These are phyloP conservation scores for Copidosoma aretas DNA, from an alignment of 2,888 invertebrate genomes.

Conservation along the genomic window DNA sequence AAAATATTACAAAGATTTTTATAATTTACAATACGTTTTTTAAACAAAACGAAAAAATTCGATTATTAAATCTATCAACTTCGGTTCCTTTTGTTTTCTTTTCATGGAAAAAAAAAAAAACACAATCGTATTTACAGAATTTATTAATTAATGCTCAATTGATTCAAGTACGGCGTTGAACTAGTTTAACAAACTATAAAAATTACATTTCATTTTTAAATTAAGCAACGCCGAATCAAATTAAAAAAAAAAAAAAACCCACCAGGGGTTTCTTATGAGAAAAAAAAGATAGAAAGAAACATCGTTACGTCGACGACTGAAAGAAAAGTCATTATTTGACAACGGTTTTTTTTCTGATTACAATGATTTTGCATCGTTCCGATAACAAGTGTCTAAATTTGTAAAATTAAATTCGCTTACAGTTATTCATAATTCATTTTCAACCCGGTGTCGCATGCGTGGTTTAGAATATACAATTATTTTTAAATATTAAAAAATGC, in stretches of 20 bases:
- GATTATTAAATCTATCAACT: not conserved
- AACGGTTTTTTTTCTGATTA: slow-evolving; percentile 19
- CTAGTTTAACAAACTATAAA: slow-evolving; percentile 28
- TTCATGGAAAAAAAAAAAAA: slow-evolving; percentile 19
- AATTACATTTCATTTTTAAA: slow-evolving; percentile 39
- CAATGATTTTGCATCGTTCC: slow-evolving; percentile 26
- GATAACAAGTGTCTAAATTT: slow-evolving; percentile 21
- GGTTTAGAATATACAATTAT: slow-evolving; percentile 21
- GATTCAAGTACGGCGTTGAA: slow-evolving; percentile 11
- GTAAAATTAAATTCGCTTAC: slow-evolving; percentile 26
- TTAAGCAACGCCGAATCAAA: slow-evolving; percentile 20
- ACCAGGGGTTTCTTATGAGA: slow-evolving; percentile 34
- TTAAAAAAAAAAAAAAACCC: slow-evolving; percentile 25
- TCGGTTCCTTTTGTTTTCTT: not conserved
- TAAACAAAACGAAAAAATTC: slow-evolving; percentile 23
- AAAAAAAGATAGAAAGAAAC: slow-evolving; percentile 7
- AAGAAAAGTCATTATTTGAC: slow-evolving; percentile 10
- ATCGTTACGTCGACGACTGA: slow-evolving; percentile 27
- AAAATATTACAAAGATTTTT: slow-evolving; percentile 4
- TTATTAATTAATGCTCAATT: too few relatives aligned
- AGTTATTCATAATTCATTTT: not conserved
- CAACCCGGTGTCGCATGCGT: slow-evolving; percentile 20
- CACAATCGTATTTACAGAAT: too few relatives aligned
- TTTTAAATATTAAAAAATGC: slow-evolving; percentile 18
- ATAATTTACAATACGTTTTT: slow-evolving; percentile 24